phyloP scores from a whole-genome alignment of 2,888 invertebrate genomes.

The Dinocampus coccinellae region DNA sequence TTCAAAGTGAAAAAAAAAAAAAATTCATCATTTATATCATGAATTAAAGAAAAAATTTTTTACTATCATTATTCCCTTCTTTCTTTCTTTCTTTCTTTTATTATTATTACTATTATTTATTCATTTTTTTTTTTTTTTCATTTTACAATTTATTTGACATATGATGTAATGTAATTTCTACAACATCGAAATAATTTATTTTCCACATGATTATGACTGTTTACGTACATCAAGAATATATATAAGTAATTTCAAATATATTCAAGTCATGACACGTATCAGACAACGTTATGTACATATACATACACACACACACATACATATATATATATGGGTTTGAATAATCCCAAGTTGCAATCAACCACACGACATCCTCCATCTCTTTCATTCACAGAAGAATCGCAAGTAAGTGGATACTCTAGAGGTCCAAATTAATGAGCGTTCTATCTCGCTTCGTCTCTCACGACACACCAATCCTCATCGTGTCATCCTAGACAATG shows the following conservation, averaged over 20 bases:
- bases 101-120: too few species aligned
- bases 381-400: not conserved
- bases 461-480: conserved; percentile 37
- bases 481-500: conserved; percentile 42
- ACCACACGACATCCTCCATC: conserved; percentile 1
- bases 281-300: not conserved
- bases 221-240: not conserved
- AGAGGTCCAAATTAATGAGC: conserved; percentile 37
- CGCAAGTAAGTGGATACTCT: conserved; percentile 8
- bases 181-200: not conserved
- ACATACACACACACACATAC: too few species aligned
- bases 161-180: not conserved
- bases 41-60: not conserved
- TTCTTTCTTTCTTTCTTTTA: too few species aligned
- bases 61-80: not conserved
- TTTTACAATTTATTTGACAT: not conserved
- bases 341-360: conserved; percentile 20
- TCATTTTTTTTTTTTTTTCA: too few species aligned
- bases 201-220: not conserved
- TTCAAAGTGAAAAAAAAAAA: not conserved
- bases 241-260: not conserved
- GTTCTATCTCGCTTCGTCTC: conserved; percentile 32
- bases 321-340: too few species aligned
- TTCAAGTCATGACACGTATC: conserved; percentile 5
- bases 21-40: not conserved